These are phyloP conservation scores for Halesus radiatus DNA, from an alignment of 1,140 invertebrate genomes.

Conservation along the genomic window DNA sequence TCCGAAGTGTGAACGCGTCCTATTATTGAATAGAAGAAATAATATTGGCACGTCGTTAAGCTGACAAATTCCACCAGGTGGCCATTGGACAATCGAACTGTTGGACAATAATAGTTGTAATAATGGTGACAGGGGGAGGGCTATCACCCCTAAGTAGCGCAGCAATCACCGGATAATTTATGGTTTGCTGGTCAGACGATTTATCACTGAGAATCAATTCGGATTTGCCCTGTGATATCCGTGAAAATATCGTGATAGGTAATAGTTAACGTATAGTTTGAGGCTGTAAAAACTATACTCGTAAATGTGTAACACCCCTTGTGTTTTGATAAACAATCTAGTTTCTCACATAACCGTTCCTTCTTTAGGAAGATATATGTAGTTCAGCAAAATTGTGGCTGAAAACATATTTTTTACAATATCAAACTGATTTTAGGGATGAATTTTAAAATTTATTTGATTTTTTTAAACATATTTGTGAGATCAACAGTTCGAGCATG, in stretches of 20 bases:
- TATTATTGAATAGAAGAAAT: background rate
- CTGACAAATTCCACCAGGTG: conserved; percentile 28
- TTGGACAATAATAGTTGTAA: background rate
- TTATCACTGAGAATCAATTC: background rate
- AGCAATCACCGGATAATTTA: background rate
- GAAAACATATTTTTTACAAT: too few species aligned
- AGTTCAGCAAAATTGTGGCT: too few species aligned
- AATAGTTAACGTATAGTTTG: too few species aligned
- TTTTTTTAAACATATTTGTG: too few species aligned
- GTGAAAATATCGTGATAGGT: background rate
- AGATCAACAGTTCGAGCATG: too few species aligned
- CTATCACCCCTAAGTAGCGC: background rate
- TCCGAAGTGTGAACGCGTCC: background rate
- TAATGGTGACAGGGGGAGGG: background rate
- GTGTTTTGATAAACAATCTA: too few species aligned
- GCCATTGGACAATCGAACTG: conserved; percentile 7
- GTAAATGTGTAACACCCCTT: too few species aligned
- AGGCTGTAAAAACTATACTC: too few species aligned
- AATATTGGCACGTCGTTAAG: conserved; percentile 13
- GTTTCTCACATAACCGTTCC: too few species aligned
- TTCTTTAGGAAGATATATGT: too few species aligned
- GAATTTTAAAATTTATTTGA: too few species aligned
- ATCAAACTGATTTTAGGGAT: too few species aligned
- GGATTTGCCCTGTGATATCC: background rate
- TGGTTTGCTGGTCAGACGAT: background rate